These are phyloP conservation scores for Nectonema munidae DNA, from an alignment of 2,888 invertebrate species.

Conservation along the genomic window DNA sequence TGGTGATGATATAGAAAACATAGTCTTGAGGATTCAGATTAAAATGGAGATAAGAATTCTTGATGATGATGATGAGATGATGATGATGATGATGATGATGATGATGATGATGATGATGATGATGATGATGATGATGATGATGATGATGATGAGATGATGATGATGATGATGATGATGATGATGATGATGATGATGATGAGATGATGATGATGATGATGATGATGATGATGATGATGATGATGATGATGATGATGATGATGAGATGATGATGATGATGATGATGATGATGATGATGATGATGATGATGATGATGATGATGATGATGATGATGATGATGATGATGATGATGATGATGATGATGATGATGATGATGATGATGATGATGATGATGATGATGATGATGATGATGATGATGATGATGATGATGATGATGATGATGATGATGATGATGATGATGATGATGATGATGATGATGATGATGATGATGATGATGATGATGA, in stretches of 20 bases:
- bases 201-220: too few relatives aligned
- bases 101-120: slow-evolving; percentile 5
- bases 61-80: too few relatives aligned
- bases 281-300: slow-evolving; percentile 5
- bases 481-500: slow-evolving; percentile 5
- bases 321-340: slow-evolving; percentile 5
- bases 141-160: too few relatives aligned
- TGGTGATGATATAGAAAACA: too few relatives aligned
- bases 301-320: slow-evolving; percentile 5
- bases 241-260: too few relatives aligned
- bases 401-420: slow-evolving; percentile 5
- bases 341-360: slow-evolving; percentile 5
- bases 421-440: slow-evolving; percentile 5
- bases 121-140: slow-evolving; percentile 5
- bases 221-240: slow-evolving; percentile 5
- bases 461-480: slow-evolving; percentile 5
- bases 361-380: slow-evolving; percentile 5
- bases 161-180: too few relatives aligned
- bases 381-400: slow-evolving; percentile 5
- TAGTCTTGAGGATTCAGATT: too few relatives aligned
- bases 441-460: slow-evolving; percentile 5
- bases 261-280: too few relatives aligned
- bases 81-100: too few relatives aligned
- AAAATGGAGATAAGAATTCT: too few relatives aligned
- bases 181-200: too few relatives aligned